A percentile compares a stretch with the other conserved stretches of the same genome.
phyloP scores from a whole-genome alignment of 2,888 invertebrate genomes.

The Dryobota labecula region DNA sequence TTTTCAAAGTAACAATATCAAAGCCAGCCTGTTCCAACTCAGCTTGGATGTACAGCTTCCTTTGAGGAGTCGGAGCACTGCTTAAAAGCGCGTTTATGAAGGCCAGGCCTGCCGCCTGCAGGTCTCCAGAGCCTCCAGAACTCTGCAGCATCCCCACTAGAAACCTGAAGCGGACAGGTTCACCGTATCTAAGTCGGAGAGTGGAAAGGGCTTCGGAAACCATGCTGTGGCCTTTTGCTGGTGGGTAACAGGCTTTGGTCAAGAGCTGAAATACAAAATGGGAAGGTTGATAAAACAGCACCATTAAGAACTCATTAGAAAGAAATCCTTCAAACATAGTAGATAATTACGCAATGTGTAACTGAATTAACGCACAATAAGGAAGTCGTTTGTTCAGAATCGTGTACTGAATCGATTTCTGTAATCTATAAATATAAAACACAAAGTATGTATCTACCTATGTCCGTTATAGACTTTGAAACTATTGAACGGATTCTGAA shows the following conservation, averaged over 20 bases:
- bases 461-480: too few species aligned
- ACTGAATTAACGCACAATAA: too few species aligned
- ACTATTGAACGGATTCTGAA: too few species aligned
- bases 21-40: constrained; percentile 96
- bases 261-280: constrained; percentile 91
- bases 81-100: constrained; percentile 96
- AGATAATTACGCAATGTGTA: too few species aligned
- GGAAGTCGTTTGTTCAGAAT: too few species aligned
- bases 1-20: constrained; percentile 91
- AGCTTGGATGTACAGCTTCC: constrained; percentile 95
- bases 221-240: constrained; percentile 94
- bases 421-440: too few species aligned
- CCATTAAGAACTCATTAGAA: constrained; percentile 2
- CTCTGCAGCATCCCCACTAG: constrained; percentile 97
- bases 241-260: constrained; percentile 95
- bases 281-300: background rate
- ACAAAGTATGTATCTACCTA: too few species aligned
- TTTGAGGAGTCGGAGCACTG: constrained; percentile 94
- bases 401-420: too few species aligned
- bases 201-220: constrained; percentile 98
- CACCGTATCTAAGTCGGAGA: constrained; percentile 96
- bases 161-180: constrained; percentile 97
- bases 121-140: constrained; percentile 93
- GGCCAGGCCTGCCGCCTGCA: constrained; percentile 94
- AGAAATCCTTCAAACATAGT: background rate